A percentile compares a stretch with the other conserved stretches of the same genome.
These are phyloP conservation scores for Ploceus nigricollis DNA, from an alignment of 2,113 vertebrate species.

Conservation along the genomic window DNA sequence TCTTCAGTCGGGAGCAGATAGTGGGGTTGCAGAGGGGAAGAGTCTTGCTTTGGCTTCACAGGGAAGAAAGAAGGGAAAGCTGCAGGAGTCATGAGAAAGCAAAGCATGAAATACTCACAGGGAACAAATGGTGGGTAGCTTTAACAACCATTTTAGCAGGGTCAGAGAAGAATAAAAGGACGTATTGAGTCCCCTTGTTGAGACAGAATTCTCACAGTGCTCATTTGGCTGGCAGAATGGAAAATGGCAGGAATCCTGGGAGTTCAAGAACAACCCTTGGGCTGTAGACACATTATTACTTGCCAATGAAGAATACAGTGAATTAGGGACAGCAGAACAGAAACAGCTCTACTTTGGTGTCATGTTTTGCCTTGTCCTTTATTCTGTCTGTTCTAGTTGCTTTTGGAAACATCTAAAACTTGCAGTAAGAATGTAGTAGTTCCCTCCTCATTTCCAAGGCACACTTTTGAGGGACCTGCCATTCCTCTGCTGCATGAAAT, in stretches of 20 bases:
- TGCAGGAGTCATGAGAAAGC: constrained; percentile 25
- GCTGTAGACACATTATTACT: neutral
- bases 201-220: constrained; percentile 16
- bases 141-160: constrained; percentile 25
- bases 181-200: constrained; percentile 18
- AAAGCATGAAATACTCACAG: neutral
- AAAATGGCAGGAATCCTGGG: constrained; percentile 47
- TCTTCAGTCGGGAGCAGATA: neutral
- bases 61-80: constrained; percentile 15
- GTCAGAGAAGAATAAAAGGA: constrained; percentile 36
- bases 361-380: neutral
- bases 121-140: constrained; percentile 19
- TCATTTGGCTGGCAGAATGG: constrained; percentile 51
- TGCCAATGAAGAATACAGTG: constrained; percentile 8
- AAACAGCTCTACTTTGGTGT: neutral
- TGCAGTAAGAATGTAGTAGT: neutral
- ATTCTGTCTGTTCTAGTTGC: neutral
- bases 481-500: neutral
- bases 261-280: constrained; percentile 24
- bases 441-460: neutral
- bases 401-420: neutral
- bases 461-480: neutral
- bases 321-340: constrained; percentile 9
- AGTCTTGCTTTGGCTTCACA: neutral
- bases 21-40: neutral